A percentile compares a stretch with the other conserved stretches of the same genome.
Conservation (phyloP, 2,888 invertebrate species). For the Chaitophorus viminalis region DNA sequence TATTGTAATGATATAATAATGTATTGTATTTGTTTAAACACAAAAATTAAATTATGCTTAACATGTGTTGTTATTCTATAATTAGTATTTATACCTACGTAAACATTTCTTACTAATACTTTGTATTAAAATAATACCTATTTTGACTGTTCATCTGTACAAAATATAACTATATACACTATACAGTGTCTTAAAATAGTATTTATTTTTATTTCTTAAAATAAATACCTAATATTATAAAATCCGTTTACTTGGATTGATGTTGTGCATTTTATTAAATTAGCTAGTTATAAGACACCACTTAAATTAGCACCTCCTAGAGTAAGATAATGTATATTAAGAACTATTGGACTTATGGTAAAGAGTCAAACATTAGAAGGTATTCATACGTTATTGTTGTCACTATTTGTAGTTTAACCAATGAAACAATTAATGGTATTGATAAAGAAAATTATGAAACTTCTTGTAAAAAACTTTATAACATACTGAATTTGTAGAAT, state of each 20-base stretch:
- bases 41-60: too few relatives aligned
- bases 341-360: not conserved
- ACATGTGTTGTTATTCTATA: too few relatives aligned
- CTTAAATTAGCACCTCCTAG: not conserved
- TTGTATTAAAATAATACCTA: too few relatives aligned
- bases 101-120: too few relatives aligned
- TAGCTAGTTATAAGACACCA: not conserved
- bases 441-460: not conserved
- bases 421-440: constrained; percentile 9
- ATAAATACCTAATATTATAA: too few relatives aligned
- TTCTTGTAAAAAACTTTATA: not conserved
- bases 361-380: not conserved
- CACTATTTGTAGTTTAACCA: constrained; percentile 10
- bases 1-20: too few relatives aligned
- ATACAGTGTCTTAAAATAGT: too few relatives aligned
- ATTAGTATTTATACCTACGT: too few relatives aligned
- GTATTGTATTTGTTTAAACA: too few relatives aligned
- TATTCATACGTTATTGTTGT: not conserved
- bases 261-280: not conserved
- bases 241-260: not conserved
- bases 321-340: not conserved
- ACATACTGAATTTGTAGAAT: not conserved
- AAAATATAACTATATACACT: too few relatives aligned
- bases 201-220: too few relatives aligned
- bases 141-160: too few relatives aligned